Conservation (phyloP, 2,113 vertebrate genomes). For the Callipepla squamata region DNA sequence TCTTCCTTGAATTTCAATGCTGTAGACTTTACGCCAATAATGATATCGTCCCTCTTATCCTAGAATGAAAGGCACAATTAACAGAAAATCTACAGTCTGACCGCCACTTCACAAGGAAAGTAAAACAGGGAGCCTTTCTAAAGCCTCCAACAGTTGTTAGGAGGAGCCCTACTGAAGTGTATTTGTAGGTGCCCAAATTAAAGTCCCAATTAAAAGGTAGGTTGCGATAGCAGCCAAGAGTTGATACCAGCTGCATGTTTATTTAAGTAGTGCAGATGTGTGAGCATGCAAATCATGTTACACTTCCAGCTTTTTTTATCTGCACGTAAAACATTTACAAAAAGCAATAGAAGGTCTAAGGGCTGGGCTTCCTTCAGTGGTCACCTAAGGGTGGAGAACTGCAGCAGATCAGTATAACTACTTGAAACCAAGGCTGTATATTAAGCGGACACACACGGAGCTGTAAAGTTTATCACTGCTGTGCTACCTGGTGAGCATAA, state of each 20-base stretch:
- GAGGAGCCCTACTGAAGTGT: background rate
- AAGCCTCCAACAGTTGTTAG: background rate
- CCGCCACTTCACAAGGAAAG: background rate
- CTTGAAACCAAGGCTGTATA: background rate
- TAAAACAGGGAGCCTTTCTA: background rate
- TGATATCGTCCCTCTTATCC: slow-evolving; percentile 92
- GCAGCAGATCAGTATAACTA: background rate
- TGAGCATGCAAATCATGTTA: background rate
- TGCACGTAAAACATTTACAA: background rate
- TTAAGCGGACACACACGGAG: background rate
- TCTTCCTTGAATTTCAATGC: slow-evolving; percentile 86
- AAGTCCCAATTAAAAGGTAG: background rate
- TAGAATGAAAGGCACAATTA: slow-evolving; percentile 47
- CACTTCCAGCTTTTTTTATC: background rate
- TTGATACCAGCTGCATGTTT: fast-evolving
- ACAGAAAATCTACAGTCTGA: background rate
- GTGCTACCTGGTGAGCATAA: slow-evolving; percentile 94
- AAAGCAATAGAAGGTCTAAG: background rate
- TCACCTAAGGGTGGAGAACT: background rate
- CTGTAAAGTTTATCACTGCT: background rate
- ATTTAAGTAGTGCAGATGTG: background rate
- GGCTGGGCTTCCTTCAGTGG: background rate
- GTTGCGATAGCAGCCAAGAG: background rate
- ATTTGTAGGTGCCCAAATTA: background rate
- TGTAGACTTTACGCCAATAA: slow-evolving; percentile 92